These are phyloP conservation scores for Metridium senile DNA, from an alignment of 92 coral and sea anemone species.

Conservation along the genomic window DNA sequence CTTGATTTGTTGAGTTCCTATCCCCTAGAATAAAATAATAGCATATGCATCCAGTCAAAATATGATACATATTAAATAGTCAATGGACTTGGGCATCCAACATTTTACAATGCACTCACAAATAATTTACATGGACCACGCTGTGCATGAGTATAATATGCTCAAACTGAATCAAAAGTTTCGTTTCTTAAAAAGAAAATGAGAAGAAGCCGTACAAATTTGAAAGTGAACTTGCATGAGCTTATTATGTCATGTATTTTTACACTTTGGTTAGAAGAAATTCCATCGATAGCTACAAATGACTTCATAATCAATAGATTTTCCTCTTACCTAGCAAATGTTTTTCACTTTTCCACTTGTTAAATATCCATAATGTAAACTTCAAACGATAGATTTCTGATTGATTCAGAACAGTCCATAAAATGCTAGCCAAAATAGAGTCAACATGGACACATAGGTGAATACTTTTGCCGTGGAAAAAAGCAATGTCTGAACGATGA, in stretches of 20 bases:
- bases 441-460: constrained; percentile 38
- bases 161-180: too few species aligned
- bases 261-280: too few species aligned
- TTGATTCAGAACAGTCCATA: constrained; percentile 48
- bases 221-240: too few species aligned
- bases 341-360: constrained; percentile 35
- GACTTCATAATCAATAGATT: neutral
- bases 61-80: too few species aligned
- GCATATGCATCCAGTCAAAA: too few species aligned
- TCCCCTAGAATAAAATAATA: neutral
- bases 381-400: constrained; percentile 43
- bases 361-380: constrained; percentile 63
- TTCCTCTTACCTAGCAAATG: constrained; percentile 4
- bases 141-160: too few species aligned
- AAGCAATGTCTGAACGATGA: neutral
- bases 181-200: too few species aligned
- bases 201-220: too few species aligned
- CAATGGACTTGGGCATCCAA: too few species aligned
- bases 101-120: too few species aligned
- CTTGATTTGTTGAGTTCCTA: neutral
- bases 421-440: constrained; percentile 61
- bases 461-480: neutral
- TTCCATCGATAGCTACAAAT: neutral
- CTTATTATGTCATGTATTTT: too few species aligned
- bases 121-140: too few species aligned